These are phyloP conservation scores for Idaea biselata DNA, from an alignment of 2,888 invertebrate genomes.

Conservation along the genomic window DNA sequence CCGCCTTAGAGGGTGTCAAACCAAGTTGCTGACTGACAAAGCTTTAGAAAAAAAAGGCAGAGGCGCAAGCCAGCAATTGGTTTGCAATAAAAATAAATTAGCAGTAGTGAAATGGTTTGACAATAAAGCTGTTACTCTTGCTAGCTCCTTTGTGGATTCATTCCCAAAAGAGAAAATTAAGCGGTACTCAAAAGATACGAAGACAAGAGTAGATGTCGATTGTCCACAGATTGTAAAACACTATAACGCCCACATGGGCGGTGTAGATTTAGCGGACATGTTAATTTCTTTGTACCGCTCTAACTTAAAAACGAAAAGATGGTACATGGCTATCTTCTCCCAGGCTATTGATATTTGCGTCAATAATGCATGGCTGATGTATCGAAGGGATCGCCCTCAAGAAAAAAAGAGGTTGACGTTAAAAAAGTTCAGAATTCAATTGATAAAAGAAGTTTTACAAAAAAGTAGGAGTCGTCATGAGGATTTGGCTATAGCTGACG, in stretches of 20 bases:
- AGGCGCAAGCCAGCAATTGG: slow-evolving; percentile 6
- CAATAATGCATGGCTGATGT: neutral
- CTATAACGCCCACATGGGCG: slow-evolving; percentile 11
- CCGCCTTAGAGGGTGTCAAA: no score
- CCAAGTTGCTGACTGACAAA: no score
- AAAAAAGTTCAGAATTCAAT: neutral
- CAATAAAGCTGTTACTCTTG: neutral
- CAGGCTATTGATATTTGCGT: neutral
- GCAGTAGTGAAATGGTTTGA: slow-evolving; percentile 5
- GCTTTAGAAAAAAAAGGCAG: slow-evolving; percentile 7
- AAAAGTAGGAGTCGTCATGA: neutral
- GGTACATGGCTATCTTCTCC: no score
- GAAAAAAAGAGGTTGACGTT: neutral
- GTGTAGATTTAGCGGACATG: slow-evolving; percentile 4
- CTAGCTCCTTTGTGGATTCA: slow-evolving; percentile 6
- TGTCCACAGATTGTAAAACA: slow-evolving; percentile 12
- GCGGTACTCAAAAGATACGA: slow-evolving; percentile 5
- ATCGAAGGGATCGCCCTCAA: no score
- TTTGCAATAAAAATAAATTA: slow-evolving; percentile 5
- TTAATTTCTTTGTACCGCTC: no score
- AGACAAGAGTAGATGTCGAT: slow-evolving; percentile 4
- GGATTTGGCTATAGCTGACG: no score
- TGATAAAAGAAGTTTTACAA: neutral
- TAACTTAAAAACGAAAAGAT: no score
- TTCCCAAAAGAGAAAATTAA: slow-evolving; percentile 8